Conservation (phyloP, 2,888 invertebrate species). For the Leptinotarsa peninsularis region DNA sequence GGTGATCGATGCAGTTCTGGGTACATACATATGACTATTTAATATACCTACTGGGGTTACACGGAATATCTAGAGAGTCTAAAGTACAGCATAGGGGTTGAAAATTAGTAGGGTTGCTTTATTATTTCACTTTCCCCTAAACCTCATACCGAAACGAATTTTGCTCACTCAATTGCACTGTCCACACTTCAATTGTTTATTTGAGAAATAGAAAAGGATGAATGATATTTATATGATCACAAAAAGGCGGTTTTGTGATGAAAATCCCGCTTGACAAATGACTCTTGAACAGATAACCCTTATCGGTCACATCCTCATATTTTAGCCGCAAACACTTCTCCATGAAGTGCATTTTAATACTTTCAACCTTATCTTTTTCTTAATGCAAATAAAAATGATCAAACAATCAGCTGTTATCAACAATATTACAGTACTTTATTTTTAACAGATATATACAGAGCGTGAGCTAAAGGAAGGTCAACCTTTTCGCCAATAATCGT, state of each 20-base stretch:
- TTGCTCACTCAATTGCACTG: not conserved
- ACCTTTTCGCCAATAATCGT: too few relatives aligned
- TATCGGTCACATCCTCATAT: conserved; percentile 18
- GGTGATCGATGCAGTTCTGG: too few relatives aligned
- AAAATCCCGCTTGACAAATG: not conserved
- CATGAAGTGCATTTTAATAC: conserved; percentile 10
- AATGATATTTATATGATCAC: conserved; percentile 12
- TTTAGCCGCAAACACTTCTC: conserved; percentile 15
- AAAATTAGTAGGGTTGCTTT: not conserved
- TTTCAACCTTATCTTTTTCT: conserved; percentile 15
- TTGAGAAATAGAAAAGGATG: not conserved
- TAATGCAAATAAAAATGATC: conserved; percentile 11
- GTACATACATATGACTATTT: too few relatives aligned
- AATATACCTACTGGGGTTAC: too few relatives aligned
- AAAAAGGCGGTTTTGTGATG: conserved; percentile 4
- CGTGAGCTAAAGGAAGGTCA: not conserved
- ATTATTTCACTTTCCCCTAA: not conserved
- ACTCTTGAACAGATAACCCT: not conserved
- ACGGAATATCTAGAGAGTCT: too few relatives aligned
- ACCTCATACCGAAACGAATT: not conserved
- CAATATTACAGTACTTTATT: not conserved
- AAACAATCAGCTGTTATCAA: conserved; percentile 16
- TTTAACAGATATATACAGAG: not conserved
- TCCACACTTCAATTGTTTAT: not conserved
- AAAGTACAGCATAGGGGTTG: not conserved